Evolutionary conservation across 2,113 vertebrate genomes (phyloP), one percentile per base, ranked within the genome.

Genomic region (Notothenia rossii): DNA sequence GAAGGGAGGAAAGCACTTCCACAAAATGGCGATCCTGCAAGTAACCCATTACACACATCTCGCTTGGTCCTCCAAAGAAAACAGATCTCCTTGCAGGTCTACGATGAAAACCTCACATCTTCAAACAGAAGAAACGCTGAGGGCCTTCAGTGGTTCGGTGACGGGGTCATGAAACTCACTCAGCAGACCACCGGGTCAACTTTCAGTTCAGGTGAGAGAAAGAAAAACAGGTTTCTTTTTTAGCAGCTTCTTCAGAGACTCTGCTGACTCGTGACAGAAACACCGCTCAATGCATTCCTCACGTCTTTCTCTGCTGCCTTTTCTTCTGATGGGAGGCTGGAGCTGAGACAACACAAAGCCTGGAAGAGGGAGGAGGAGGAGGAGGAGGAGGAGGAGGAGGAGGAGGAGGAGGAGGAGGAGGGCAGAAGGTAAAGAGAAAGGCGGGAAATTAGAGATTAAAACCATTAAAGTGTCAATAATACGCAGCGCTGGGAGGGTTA

Each of bases 251-350:
- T 77, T 48, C 33, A 1, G 63, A 10, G 5, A 0, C 75, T 79
- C 79, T 73, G 82, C 90, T 88, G 90, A 91, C 89, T 88, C 85
- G 81, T 84, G 88, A 40, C 86, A 64, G 76, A 86, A 83, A 83
- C 79, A 40, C 75, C 82, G 7, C 70, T 91, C 87, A 89, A 88
- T 92, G 91, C 89, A 91, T 93, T 93, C 90, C 85, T 85, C 81
- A 83, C 89, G 83, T 86, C 78, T 81, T 75, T 75, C 88, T 84
- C 74, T 74, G 82, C 54, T 65, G 83, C 89, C 90, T n/a, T 90
- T 83, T 89, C 90, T 87, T 84, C 80, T 81, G 55, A 67, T 79
- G 71, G 74, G 69, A 68, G 77, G 62, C 33, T 49, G 61, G 29
- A 65, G 75, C 67, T 88, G n/a, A n/a, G n/a, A n/a, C n/a, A n/a